A percentile compares a stretch with the other conserved stretches of the same genome.
Evolutionary conservation across 1,140 invertebrate genomes (phyloP).

Genomic region (Mactra quadrangularis): DNA sequence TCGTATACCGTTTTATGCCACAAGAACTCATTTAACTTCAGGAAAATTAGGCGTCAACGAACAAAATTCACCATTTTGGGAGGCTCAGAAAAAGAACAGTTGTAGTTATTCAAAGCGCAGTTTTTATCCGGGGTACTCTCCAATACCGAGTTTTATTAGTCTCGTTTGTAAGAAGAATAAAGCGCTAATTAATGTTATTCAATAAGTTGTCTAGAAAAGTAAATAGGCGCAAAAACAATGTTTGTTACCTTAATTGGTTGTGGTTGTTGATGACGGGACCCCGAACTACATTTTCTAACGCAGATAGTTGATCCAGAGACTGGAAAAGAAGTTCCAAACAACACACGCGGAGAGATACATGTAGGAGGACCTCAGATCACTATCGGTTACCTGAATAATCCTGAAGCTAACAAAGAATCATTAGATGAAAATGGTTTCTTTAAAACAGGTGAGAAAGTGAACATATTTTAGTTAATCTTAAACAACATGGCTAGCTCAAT

Average conservation of each 20-base stretch:
- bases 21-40: no score
- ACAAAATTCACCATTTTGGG: no score
- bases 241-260: background rate
- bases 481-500: no score
- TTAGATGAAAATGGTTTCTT: conserved; percentile 66
- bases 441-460: conserved; percentile 55
- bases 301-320: conserved; percentile 77
- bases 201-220: background rate
- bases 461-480: no score
- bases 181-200: background rate
- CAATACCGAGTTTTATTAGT: no score
- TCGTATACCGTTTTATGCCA: no score
- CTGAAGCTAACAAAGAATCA: conserved; percentile 24
- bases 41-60: no score
- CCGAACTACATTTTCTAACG: no score
- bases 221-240: background rate
- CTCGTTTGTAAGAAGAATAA: background rate
- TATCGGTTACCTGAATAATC: conserved; percentile 62
- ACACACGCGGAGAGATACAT: conserved; percentile 77
- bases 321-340: conserved; percentile 58
- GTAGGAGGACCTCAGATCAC: conserved; percentile 63
- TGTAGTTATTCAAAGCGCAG: no score
- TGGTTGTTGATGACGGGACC: no score
- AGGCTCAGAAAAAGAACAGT: no score
- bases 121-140: no score